Evolutionary conservation across 2,797 vertebrate species (phyloP), one percentile per base, ranked within the genome.

Genomic region (Microtus obscurus): DNA sequence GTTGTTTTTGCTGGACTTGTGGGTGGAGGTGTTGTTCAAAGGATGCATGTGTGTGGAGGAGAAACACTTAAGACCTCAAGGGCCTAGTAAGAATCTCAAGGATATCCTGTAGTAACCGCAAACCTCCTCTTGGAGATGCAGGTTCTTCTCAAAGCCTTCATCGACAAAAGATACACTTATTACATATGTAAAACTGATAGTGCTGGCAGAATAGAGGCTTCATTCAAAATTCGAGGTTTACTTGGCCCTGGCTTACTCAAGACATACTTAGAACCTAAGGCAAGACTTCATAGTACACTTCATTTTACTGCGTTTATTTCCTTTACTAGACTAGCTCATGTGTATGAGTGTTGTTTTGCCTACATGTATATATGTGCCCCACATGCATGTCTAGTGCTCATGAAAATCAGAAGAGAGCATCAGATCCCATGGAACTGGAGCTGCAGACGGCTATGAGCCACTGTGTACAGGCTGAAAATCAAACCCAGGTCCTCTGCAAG

Each of bases 121-220:
- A 97, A 95, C 80, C 82, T 83, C 94, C 89, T 93, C 93, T 79
- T 86, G 56, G 79, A 87, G 82, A 94, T 37, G 76, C 59, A 92
- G 77, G 34, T 65, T 94, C 74, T 95, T 71, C 56, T 82, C 78
- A 67, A 89, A 82, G 87, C 5, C 29, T 93, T 96, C 91, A 92
- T 90, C 73, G 81, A 86, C 93, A 94, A 95, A 93, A 79, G 87
- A 90, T 89, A 87, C 65, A 76, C 81, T 88, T 95, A 82, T 90
- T 25, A 59, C 51, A 56, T 48, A 82, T 67, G 56, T 94, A 92
- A 94, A 94, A 81, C 27, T 87, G 87, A 94, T 74, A 56, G 82
- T 89, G 95, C 43, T 27, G 14, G 85, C 17, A 61, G 53, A 83
- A 93, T 6, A 74, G 76, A 95, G 45, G 61, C 65, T 74, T 89